These are phyloP conservation scores for Hetaerina titia DNA, from an alignment of 2,888 invertebrate species.

Conservation along the genomic window DNA sequence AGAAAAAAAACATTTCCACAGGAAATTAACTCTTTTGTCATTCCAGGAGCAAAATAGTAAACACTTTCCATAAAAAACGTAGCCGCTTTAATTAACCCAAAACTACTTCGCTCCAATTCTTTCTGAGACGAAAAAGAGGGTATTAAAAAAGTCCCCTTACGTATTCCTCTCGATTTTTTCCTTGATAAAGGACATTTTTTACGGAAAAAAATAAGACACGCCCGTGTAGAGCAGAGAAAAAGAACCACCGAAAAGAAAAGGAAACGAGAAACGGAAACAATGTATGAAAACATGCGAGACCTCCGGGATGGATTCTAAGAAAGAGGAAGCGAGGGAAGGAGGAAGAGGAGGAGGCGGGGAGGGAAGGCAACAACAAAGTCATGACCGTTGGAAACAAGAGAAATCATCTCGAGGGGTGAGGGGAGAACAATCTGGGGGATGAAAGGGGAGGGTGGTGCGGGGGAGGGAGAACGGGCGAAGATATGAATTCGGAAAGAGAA, in stretches of 20 bases:
- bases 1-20: background rate
- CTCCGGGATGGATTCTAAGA: background rate
- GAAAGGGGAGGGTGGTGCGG: background rate
- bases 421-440: background rate
- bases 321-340: slow-evolving; percentile 18
- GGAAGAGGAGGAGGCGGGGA: background rate
- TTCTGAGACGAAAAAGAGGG: background rate
- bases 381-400: slow-evolving; percentile 13
- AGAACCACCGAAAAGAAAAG: background rate
- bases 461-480: background rate
- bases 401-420: background rate
- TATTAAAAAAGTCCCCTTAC: slow-evolving; percentile 7
- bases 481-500: background rate
- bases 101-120: slow-evolving; percentile 36
- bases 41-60: background rate
- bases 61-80: slow-evolving; percentile 36
- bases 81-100: slow-evolving; percentile 42
- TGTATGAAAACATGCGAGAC: background rate
- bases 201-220: background rate
- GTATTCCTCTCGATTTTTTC: background rate
- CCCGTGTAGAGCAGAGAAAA: background rate
- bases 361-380: background rate
- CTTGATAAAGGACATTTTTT: background rate
- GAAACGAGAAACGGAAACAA: slow-evolving; percentile 13
- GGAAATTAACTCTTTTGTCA: slow-evolving; percentile 39